phyloP scores from a whole-genome alignment of 2,113 vertebrate genomes.

The Stictonetta naevosa region DNA sequence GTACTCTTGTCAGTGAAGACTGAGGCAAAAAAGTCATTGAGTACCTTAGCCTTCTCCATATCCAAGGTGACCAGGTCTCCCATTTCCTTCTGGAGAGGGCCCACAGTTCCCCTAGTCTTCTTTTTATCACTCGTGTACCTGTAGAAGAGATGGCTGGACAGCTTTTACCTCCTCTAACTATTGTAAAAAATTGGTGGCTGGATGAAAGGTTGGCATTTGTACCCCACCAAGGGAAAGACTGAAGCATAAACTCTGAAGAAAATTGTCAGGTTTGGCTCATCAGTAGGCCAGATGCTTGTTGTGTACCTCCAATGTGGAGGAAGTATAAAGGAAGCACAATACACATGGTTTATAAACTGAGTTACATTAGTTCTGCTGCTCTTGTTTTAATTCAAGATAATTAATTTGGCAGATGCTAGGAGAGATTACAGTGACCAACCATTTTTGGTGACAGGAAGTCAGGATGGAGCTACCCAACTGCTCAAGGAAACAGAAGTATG shows the following conservation, averaged over 20 bases:
- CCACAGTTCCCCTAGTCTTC: too few species aligned
- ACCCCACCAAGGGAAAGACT: background rate
- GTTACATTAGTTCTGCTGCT: background rate
- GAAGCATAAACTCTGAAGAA: background rate
- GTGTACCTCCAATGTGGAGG: background rate
- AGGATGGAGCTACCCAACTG: background rate
- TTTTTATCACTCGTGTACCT: too few species aligned
- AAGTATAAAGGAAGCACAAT: background rate
- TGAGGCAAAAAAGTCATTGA: too few species aligned
- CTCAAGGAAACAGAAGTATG: background rate
- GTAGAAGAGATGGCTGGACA: background rate
- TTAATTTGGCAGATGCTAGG: background rate
- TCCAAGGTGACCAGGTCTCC: too few species aligned
- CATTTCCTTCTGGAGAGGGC: too few species aligned
- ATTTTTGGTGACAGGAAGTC: background rate
- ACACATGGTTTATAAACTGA: background rate
- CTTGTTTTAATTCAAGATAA: background rate
- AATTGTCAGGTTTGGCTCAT: slow-evolving; percentile 8
- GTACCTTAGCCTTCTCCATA: too few species aligned
- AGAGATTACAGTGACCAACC: background rate
- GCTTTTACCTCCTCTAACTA: background rate
- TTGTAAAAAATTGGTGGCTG: slow-evolving; percentile 2
- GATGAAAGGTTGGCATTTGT: background rate
- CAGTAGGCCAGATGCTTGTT: background rate
- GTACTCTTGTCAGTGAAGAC: too few species aligned